Conservation (phyloP, 1,140 invertebrate species). For the Oedothorax gibbosus region DNA sequence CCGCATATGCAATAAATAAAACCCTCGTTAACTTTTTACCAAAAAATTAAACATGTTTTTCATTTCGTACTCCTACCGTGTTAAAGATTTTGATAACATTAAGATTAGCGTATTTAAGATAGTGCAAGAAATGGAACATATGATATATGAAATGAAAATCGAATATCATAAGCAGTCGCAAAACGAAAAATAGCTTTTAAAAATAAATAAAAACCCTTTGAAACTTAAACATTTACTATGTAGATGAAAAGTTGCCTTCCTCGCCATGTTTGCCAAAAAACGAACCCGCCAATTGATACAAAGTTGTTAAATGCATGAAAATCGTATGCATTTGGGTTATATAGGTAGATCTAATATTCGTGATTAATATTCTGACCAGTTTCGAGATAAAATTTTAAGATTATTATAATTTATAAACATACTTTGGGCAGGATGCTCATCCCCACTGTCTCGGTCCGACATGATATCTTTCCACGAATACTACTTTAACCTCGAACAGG, state of each 20-base stretch:
- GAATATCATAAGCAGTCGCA: too few species aligned
- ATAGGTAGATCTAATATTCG: not conserved
- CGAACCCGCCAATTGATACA: constrained; percentile 51
- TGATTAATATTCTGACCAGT: not conserved
- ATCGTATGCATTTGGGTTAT: not conserved
- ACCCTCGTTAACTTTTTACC: too few species aligned
- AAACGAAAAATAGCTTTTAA: not conserved
- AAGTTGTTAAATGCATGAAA: constrained; percentile 1
- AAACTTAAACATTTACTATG: constrained; percentile 50
- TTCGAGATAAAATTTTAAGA: not conserved
- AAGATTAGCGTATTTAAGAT: too few species aligned
- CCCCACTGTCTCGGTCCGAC: constrained; percentile 74
- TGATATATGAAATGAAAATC: too few species aligned
- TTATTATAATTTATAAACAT: constrained; percentile 64
- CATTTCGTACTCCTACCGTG: too few species aligned
- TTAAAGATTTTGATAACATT: too few species aligned
- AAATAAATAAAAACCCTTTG: constrained; percentile 27
- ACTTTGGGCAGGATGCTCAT: constrained; percentile 73
- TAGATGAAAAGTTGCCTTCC: constrained; percentile 55
- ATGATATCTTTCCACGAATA: constrained; percentile 68
- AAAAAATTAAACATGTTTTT: too few species aligned
- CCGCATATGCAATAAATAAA: too few species aligned
- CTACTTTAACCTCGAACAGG: constrained; percentile 59
- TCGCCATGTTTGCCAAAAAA: constrained; percentile 59
- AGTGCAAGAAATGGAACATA: too few species aligned